Evolutionary conservation across 2,888 invertebrate species (phyloP).

Genomic region (Physocephala rufipes): DNA sequence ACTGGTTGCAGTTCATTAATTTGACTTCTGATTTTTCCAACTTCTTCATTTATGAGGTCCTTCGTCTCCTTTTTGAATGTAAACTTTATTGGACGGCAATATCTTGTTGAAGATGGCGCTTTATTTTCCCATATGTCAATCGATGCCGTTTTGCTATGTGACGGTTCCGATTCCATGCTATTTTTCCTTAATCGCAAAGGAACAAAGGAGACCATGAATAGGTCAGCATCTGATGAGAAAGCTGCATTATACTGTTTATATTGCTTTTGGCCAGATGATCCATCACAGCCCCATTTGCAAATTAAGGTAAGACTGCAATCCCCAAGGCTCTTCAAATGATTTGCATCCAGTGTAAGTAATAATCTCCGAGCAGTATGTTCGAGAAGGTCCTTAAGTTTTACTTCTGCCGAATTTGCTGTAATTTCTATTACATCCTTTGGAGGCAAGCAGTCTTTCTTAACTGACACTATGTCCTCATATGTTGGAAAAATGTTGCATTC

Average conservation of each 20-base stretch:
- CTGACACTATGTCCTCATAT: too few relatives aligned
- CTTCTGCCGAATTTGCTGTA: slow-evolving; percentile 7
- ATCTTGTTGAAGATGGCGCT: slow-evolving; percentile 7
- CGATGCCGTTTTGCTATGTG: background rate
- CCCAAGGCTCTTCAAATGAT: slow-evolving; percentile 5
- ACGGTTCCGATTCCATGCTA: slow-evolving; percentile 1
- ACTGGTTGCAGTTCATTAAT: background rate
- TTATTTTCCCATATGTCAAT: background rate
- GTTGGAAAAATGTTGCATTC: too few relatives aligned
- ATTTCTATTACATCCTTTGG: background rate
- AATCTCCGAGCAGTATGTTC: slow-evolving; percentile 9
- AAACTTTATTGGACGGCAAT: slow-evolving; percentile 18
- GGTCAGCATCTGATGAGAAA: too few relatives aligned
- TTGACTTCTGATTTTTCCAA: slow-evolving; percentile 1
- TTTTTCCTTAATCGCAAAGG: too few relatives aligned
- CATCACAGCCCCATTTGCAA: too few relatives aligned
- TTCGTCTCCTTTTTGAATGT: background rate
- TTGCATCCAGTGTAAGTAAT: slow-evolving; percentile 1
- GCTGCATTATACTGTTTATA: too few relatives aligned
- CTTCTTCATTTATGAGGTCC: slow-evolving; percentile 32
- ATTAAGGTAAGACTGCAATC: background rate
- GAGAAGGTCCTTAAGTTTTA: slow-evolving; percentile 1
- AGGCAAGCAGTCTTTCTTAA: slow-evolving; percentile 5
- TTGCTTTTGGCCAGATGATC: too few relatives aligned
- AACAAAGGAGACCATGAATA: too few relatives aligned